Evolutionary conservation across 2,888 invertebrate species (phyloP).

Genomic region (Bursaphelenchus okinawaensis): DNA sequence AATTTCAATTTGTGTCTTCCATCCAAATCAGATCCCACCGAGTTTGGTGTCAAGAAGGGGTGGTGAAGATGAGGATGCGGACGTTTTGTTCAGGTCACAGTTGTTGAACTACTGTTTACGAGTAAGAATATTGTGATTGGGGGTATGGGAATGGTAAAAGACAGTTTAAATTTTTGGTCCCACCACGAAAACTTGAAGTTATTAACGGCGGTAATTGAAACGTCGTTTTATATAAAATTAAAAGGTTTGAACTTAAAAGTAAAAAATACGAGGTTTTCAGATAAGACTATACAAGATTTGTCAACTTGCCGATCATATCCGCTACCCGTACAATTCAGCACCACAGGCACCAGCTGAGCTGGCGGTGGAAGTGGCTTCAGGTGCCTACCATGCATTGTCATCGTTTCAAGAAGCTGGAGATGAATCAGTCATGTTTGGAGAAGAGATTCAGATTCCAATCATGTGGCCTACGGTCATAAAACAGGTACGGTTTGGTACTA

Average conservation of each 20-base stretch:
- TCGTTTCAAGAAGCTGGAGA: constrained; percentile 18
- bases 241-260: too few relatives aligned
- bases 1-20: constrained; percentile 35
- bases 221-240: too few relatives aligned
- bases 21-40: constrained; percentile 34
- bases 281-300: constrained; percentile 40
- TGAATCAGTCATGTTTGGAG: constrained; percentile 31
- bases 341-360: constrained; percentile 13
- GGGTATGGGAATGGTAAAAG: constrained; percentile 6
- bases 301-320: constrained; percentile 30
- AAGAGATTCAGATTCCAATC: constrained; percentile 43
- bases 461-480: constrained; percentile 47
- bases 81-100: constrained; percentile 41
- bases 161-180: too few relatives aligned
- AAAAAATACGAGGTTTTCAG: constrained; percentile 2
- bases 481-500: constrained; percentile 23
- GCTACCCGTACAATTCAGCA: constrained; percentile 13
- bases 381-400: constrained; percentile 22
- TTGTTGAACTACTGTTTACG: constrained; percentile 35
- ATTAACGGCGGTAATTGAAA: too few relatives aligned
- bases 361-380: constrained; percentile 27
- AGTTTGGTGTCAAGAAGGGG: constrained; percentile 24
- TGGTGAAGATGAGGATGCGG: constrained; percentile 28
- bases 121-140: constrained; percentile 16
- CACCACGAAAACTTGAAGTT: too few relatives aligned